These are phyloP conservation scores for Camelus dromedarius DNA, from an alignment of 2,113 vertebrate genomes.

Conservation along the genomic window DNA sequence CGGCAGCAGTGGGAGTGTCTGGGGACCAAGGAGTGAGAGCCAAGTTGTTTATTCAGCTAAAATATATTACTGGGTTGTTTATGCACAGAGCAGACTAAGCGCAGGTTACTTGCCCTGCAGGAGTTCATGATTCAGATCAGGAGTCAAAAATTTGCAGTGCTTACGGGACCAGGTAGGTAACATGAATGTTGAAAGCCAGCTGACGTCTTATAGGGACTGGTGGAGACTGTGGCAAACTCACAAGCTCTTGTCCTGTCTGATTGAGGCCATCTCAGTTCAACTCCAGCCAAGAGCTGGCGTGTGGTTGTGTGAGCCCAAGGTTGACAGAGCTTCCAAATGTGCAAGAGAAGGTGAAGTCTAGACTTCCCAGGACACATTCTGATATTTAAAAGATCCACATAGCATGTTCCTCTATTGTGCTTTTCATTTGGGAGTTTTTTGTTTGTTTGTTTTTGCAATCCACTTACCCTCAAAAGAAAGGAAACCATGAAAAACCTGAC, in stretches of 20 bases:
- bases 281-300: not conserved
- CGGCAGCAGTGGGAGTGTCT: not conserved
- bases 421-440: not conserved
- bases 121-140: not conserved
- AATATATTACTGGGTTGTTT: not conserved
- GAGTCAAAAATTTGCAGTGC: not conserved
- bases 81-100: not conserved
- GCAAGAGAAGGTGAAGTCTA: not conserved
- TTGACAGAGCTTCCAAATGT: not conserved
- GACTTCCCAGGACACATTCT: not conserved
- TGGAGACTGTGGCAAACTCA: not conserved
- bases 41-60: slow-evolving; percentile 16
- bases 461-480: not conserved
- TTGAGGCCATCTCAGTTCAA: not conserved
- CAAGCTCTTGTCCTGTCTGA: not conserved
- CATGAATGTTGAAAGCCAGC: too few relatives aligned
- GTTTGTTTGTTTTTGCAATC: not conserved
- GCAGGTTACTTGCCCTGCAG: not conserved
- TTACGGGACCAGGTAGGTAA: not conserved
- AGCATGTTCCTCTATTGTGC: not conserved
- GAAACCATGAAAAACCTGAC: not conserved
- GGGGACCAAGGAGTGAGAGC: not conserved
- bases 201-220: not conserved
- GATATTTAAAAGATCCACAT: not conserved
- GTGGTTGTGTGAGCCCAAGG: not conserved